Conservation (phyloP, 1,140 invertebrate genomes). For the Zeugodacus cucurbitae region DNA sequence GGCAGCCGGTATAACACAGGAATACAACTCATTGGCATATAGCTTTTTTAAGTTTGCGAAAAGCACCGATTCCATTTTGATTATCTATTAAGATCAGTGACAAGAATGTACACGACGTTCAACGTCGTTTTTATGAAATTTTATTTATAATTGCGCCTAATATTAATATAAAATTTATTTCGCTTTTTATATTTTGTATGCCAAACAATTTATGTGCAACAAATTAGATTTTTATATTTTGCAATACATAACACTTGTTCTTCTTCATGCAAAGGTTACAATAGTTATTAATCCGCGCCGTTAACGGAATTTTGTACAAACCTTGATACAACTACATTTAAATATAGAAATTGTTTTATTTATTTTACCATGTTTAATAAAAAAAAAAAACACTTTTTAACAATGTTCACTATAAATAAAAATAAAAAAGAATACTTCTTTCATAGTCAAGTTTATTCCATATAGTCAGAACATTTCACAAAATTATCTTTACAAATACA, state of each 20-base stretch:
- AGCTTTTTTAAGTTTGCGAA: conserved; percentile 59
- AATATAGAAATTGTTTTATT: no score
- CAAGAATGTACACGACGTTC: neutral
- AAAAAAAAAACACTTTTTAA: no score
- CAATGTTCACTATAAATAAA: no score
- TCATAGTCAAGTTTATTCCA: neutral
- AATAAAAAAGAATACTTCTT: neutral
- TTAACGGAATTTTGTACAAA: no score
- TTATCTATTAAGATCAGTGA: neutral
- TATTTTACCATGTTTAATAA: no score
- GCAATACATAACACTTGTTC: neutral
- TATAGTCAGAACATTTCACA: neutral
- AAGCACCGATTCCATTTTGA: conserved; percentile 55
- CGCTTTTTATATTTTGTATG: neutral
- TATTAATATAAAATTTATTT: neutral
- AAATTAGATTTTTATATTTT: neutral
- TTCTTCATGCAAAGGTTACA: neutral
- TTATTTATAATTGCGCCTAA: neutral
- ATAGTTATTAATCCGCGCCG: neutral
- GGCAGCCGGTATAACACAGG: conserved; percentile 56
- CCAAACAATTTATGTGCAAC: neutral
- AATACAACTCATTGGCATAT: conserved; percentile 59
- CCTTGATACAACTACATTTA: no score
- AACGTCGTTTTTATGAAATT: neutral
- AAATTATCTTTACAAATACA: neutral